Evolutionary conservation across 2,797 vertebrate genomes (phyloP), one percentile per base, ranked within the genome.

Genomic region (Pangasius krempfi): DNA sequence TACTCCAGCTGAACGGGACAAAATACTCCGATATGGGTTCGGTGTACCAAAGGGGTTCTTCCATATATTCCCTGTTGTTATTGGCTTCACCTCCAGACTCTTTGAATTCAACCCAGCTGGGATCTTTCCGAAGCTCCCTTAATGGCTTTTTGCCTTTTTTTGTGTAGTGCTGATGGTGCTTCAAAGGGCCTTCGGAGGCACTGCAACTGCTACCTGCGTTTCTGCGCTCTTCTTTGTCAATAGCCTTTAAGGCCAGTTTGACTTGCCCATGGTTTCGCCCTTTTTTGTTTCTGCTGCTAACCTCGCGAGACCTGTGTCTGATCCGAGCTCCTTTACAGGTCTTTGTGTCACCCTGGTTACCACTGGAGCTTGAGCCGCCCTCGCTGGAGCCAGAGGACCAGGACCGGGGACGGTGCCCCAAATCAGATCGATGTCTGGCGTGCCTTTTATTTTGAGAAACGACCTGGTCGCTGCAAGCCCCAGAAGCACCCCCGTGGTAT

Each of bases 351-450:
- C 96, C 96, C 93, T 96, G 98, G 93, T 98, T 97, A 85, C 98
- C 97, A 75, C 98, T 98, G 90, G 98, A 99, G 95, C 98, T 99
- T 0, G 98, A 99, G 90, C 98, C 98, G 4, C 96, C 98, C 93
- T 99, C 99, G 44, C 99, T 99, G 56, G 99, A 99, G 89, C 97
- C 99, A 1, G 99, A 99, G 0, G 99, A 99, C 97, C 98, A 99
- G 5, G 99, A 99, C 27, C 98, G 97, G 92, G 97, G 97, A 91
- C 98, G 97, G 86, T 94, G 95, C 93, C 98, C 98, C 58, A 97
- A 97, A 89, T 98, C 97, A 13, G 96, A 95, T 81, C 97, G 96
- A 88, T 98, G 97, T 89, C 97, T 97, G 64, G 93, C 93, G 92
- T 98, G 98, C 93, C 96, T 98, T 93, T 96, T 98, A 62, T 94